Percentiles rank a stretch among this genome's conserved stretches.
phyloP scores from a whole-genome alignment of 2,113 vertebrate genomes.

The Noturus placidus region DNA sequence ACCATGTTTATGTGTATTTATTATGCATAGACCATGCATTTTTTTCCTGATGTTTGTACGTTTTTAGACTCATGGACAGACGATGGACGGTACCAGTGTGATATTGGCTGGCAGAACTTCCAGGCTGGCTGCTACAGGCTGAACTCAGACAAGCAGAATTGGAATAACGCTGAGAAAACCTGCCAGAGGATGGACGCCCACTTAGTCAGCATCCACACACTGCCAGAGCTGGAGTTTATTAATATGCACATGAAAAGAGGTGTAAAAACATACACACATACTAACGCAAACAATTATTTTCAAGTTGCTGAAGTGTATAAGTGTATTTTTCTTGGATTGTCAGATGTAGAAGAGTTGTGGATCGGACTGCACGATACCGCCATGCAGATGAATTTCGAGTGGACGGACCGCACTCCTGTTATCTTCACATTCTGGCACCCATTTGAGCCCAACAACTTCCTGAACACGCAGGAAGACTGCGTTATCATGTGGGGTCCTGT shows the following conservation, averaged over 20 bases:
- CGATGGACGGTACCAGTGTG: conserved; percentile 83
- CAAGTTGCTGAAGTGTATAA: not conserved
- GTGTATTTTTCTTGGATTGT: not conserved
- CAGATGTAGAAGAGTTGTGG: conserved; percentile 93
- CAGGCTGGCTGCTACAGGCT: conserved; percentile 91
- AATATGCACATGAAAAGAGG: conserved; percentile 85
- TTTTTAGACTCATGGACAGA: conserved; percentile 74
- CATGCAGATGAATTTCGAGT: conserved; percentile 97
- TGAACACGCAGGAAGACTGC: conserved; percentile 90
- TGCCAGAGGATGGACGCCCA: conserved; percentile 86
- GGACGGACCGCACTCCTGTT: conserved; percentile 90
- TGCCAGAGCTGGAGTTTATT: conserved; percentile 91
- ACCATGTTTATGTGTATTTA: not conserved
- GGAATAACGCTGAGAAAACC: conserved; percentile 83
- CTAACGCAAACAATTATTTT: not conserved
- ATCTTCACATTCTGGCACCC: conserved; percentile 96
- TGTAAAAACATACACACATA: conserved; percentile 43
- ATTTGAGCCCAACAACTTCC: conserved; percentile 96
- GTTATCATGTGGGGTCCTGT: conserved; percentile 95
- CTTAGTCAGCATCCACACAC: conserved; percentile 91
- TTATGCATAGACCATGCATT: not conserved
- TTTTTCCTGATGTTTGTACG: not conserved
- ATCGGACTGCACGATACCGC: conserved; percentile 91
- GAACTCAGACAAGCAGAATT: conserved; percentile 81
- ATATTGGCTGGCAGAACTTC: conserved; percentile 90